These are phyloP conservation scores for Cataglyphis altisquamis DNA, from an alignment of 2,888 invertebrate genomes.

Conservation along the genomic window DNA sequence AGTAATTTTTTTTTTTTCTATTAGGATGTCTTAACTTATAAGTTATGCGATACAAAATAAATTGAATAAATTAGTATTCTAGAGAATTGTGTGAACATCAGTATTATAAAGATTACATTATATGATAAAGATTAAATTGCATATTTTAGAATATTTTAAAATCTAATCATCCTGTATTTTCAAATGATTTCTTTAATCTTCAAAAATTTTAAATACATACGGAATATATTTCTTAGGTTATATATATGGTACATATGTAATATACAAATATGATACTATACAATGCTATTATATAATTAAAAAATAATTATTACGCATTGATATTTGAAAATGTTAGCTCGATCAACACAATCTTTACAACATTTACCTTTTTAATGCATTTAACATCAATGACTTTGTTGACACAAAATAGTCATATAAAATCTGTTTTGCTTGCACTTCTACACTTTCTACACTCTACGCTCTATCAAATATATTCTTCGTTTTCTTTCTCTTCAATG, in stretches of 20 bases:
- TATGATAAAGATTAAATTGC: neutral
- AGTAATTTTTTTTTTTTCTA: neutral
- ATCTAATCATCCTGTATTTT: neutral
- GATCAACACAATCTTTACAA: neutral
- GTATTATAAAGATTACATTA: neutral
- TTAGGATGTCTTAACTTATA: neutral
- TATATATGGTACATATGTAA: neutral
- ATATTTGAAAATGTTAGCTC: neutral
- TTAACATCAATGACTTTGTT: constrained; percentile 21
- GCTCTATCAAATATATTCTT: too few relatives aligned
- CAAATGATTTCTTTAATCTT: neutral
- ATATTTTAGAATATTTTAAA: neutral
- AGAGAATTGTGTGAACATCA: neutral
- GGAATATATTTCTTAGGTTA: neutral
- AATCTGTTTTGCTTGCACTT: neutral
- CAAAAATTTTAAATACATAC: neutral
- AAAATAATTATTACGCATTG: neutral
- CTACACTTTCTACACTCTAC: neutral
- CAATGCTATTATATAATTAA: neutral
- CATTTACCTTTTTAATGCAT: neutral
- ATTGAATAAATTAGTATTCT: neutral
- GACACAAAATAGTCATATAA: neutral
- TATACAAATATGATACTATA: neutral
- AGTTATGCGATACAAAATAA: neutral
- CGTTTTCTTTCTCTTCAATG: too few relatives aligned